phyloP scores from a whole-genome alignment of 2,888 invertebrate species.

The Tethea ocularis region DNA sequence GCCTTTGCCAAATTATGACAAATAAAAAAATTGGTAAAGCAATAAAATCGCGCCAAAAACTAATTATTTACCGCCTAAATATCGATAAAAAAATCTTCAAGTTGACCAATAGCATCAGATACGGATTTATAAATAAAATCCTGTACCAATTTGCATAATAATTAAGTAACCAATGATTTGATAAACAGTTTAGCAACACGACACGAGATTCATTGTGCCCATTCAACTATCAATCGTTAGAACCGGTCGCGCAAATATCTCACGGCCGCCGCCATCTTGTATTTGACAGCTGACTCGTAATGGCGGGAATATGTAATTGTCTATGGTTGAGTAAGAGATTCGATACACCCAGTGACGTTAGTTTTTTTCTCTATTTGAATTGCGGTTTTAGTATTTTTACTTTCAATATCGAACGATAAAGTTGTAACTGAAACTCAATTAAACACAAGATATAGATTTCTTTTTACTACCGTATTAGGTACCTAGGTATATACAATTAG shows the following conservation, averaged over 20 bases:
- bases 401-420: slow-evolving; percentile 1
- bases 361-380: slow-evolving; percentile 31
- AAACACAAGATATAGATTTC: not conserved
- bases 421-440: not conserved
- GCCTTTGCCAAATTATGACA: no score
- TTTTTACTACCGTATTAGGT: no score
- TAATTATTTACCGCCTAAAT: not conserved
- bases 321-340: slow-evolving; percentile 62
- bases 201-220: slow-evolving; percentile 36
- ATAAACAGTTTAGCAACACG: slow-evolving; percentile 22
- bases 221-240: slow-evolving; percentile 48
- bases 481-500: no score
- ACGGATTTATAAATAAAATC: not conserved
- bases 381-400: slow-evolving; percentile 29
- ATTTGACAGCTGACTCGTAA: slow-evolving; percentile 59
- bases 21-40: not conserved
- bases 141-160: slow-evolving; percentile 16
- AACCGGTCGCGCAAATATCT: slow-evolving; percentile 51
- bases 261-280: slow-evolving; percentile 60
- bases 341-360: slow-evolving; percentile 47
- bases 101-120: not conserved
- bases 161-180: slow-evolving; percentile 22
- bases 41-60: not conserved
- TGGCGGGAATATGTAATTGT: slow-evolving; percentile 60
- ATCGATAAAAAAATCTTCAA: not conserved